A percentile compares a stretch with the other conserved stretches of the same genome.
These are phyloP conservation scores for Diorhabda sublineata DNA, from an alignment of 1,140 invertebrate species.

Conservation along the genomic window DNA sequence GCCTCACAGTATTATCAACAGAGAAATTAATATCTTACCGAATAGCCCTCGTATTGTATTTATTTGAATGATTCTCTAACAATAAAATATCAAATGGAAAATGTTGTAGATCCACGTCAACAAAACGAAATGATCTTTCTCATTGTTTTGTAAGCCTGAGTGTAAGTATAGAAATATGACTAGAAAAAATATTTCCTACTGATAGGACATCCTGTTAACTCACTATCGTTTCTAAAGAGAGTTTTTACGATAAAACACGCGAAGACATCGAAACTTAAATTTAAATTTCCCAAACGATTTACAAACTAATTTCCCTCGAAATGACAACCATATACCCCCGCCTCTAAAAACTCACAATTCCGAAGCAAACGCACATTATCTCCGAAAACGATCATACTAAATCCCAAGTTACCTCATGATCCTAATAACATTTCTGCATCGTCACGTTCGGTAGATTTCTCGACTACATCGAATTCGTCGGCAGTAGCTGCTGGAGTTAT, in stretches of 20 bases:
- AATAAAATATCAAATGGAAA: no score
- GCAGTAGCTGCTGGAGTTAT: not conserved
- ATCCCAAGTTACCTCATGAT: not conserved
- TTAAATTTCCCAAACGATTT: conserved; percentile 2
- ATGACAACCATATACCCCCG: not conserved
- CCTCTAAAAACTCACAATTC: not conserved
- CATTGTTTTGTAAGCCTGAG: no score
- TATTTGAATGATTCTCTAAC: no score
- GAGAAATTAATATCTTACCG: no score
- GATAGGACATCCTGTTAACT: conserved; percentile 1
- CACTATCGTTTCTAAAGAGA: not conserved
- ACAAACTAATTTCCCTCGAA: not conserved
- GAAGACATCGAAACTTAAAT: not conserved
- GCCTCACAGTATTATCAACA: no score
- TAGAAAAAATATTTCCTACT: not conserved
- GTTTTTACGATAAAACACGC: not conserved
- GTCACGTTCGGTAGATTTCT: conserved; percentile 1
- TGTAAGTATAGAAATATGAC: no score
- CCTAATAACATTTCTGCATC: not conserved
- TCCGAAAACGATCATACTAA: not conserved
- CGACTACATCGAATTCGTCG: not conserved
- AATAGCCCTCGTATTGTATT: no score
- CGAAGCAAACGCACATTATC: conserved; percentile 1
- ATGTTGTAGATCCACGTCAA: no score
- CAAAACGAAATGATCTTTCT: no score